phyloP scores from a whole-genome alignment of 2,797 vertebrate species.

The Neomorphus geoffroyi region DNA sequence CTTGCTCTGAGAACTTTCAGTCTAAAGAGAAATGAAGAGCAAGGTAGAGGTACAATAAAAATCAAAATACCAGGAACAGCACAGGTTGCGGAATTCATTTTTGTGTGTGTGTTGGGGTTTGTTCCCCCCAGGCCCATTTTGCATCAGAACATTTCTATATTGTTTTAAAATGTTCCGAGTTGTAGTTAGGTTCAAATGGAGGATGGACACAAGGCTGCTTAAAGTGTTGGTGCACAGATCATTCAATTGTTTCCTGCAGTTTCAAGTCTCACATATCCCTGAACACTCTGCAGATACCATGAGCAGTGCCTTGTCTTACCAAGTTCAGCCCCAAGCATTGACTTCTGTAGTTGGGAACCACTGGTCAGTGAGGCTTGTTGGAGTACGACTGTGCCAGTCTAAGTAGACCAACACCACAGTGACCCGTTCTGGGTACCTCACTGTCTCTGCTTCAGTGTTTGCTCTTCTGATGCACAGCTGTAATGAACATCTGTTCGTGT shows the following conservation, averaged over 20 bases:
- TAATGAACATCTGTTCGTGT: not conserved
- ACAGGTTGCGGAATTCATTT: not conserved
- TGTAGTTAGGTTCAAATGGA: not conserved
- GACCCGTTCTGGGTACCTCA: accelerated
- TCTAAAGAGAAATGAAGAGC: not conserved
- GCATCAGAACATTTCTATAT: not conserved
- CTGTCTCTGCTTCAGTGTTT: not conserved
- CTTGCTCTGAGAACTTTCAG: not conserved
- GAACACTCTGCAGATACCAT: not conserved
- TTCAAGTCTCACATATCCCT: not conserved
- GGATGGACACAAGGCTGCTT: not conserved
- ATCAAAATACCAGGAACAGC: not conserved
- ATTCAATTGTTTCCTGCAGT: not conserved
- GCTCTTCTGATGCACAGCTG: not conserved
- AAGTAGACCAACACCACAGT: not conserved
- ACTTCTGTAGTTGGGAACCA: not conserved
- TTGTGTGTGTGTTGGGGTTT: not conserved
- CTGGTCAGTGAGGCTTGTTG: not conserved
- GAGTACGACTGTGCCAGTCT: not conserved
- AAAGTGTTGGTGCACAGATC: not conserved
- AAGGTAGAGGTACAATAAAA: not conserved
- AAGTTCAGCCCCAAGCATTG: not conserved
- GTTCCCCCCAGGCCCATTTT: accelerated
- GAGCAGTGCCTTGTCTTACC: not conserved
- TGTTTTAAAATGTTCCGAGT: not conserved